phyloP scores from a whole-genome alignment of 2,888 invertebrate genomes.

The Coenonympha arcania region DNA sequence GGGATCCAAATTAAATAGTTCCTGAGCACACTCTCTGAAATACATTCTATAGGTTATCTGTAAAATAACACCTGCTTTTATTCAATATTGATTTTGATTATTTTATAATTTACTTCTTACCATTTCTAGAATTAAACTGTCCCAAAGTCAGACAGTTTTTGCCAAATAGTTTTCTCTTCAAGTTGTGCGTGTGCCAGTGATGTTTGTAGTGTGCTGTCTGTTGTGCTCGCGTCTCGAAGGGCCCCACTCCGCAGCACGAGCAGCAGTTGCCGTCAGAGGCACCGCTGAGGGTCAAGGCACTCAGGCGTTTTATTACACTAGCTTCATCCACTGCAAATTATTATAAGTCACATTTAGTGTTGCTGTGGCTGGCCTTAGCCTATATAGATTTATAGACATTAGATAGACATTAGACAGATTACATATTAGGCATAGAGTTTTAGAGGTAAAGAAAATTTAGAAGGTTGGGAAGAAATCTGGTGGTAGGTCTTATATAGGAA shows the following conservation, averaged over 20 bases:
- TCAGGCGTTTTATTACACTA: slow-evolving; percentile 61
- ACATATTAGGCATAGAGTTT: too few species aligned
- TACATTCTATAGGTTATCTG: too few species aligned
- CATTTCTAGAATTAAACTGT: slow-evolving; percentile 60
- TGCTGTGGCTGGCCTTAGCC: too few species aligned
- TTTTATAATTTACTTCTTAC: too few species aligned
- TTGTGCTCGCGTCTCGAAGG: slow-evolving; percentile 74
- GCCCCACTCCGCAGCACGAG: slow-evolving; percentile 66
- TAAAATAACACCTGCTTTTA: too few species aligned
- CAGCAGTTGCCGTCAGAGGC: slow-evolving; percentile 57
- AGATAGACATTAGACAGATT: too few species aligned
- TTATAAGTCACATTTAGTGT: neutral
- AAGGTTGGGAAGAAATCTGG: too few species aligned
- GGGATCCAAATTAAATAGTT: too few species aligned
- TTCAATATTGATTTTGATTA: neutral
- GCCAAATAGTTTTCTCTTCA: slow-evolving; percentile 80
- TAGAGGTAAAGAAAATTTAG: too few species aligned
- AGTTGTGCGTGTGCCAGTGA: slow-evolving; percentile 89
- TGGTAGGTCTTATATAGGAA: too few species aligned
- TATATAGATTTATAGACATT: too few species aligned
- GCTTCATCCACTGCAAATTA: slow-evolving; percentile 57
- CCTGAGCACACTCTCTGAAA: too few species aligned
- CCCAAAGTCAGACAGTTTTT: slow-evolving; percentile 52
- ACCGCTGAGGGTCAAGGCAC: slow-evolving; percentile 54
- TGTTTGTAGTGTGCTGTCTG: slow-evolving; percentile 85